Percentiles rank a stretch among this genome's conserved stretches.
phyloP scores from a whole-genome alignment of 2,888 invertebrate genomes.

The Ptilodon capucinus region DNA sequence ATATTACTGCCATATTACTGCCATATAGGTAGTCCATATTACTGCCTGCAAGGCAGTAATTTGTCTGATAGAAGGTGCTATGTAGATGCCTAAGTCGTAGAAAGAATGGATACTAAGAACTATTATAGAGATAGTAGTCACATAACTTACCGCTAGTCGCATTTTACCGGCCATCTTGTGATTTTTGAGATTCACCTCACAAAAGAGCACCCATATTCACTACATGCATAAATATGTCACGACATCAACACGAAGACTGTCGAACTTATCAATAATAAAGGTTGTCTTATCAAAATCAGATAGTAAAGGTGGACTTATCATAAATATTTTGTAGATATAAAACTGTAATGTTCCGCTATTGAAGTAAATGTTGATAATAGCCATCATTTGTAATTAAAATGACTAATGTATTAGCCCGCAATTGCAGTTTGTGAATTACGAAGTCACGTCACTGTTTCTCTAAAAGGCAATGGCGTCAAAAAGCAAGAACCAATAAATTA shows the following conservation, averaged over 20 bases:
- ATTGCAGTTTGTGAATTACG: neutral
- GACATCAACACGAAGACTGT: conserved; percentile 50
- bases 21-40: too few species aligned
- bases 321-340: conserved; percentile 55
- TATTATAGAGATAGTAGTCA: neutral
- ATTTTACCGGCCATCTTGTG: conserved; percentile 62
- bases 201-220: conserved; percentile 36
- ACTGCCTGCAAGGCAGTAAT: too few species aligned
- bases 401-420: conserved; percentile 1
- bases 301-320: conserved; percentile 52
- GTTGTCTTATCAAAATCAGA: conserved; percentile 63
- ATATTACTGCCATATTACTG: too few species aligned
- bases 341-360: conserved; percentile 25
- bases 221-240: conserved; percentile 42
- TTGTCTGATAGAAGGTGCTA: too few species aligned
- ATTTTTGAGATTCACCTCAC: conserved; percentile 58
- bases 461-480: too few species aligned
- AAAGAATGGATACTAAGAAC: neutral
- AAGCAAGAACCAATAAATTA: too few species aligned
- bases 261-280: conserved; percentile 58
- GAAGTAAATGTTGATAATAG: conserved; percentile 16
- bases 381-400: conserved; percentile 23
- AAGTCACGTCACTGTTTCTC: neutral
- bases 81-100: too few species aligned
- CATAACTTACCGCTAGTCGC: conserved; percentile 63